Conservation (phyloP, 2,888 invertebrate species). For the Clepsis dumicolana region DNA sequence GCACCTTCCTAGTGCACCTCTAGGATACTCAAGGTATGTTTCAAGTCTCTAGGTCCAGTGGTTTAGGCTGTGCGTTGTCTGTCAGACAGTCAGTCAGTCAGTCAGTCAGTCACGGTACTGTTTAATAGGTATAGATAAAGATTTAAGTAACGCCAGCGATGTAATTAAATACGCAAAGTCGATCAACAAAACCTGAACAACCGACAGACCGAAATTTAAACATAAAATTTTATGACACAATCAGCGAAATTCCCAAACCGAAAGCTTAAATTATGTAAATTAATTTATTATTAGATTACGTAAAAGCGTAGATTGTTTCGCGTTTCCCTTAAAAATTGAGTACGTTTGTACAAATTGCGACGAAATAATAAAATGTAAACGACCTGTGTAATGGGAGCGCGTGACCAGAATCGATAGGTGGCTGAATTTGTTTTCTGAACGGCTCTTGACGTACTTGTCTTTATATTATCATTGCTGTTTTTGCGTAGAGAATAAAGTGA, state of each 20-base stretch:
- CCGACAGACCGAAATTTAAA: constrained; percentile 17
- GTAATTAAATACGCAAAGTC: not conserved
- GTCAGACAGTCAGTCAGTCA: too few species aligned
- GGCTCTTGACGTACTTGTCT: not conserved
- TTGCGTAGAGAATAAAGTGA: too few species aligned
- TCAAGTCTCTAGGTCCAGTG: too few species aligned
- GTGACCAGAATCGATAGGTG: constrained; percentile 22
- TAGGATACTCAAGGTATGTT: too few species aligned
- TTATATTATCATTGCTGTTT: too few species aligned
- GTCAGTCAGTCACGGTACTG: too few species aligned
- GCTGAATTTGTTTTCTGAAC: constrained; percentile 14
- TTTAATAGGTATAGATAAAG: too few species aligned
- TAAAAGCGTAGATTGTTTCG: constrained; percentile 12
- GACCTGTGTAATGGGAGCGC: constrained; percentile 25
- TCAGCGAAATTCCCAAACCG: constrained; percentile 26
- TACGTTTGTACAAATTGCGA: constrained; percentile 20
- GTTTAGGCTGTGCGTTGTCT: too few species aligned
- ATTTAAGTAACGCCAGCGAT: too few species aligned
- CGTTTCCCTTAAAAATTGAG: constrained; percentile 20
- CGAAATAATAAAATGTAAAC: constrained; percentile 38
- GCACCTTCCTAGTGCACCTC: too few species aligned
- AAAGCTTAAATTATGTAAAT: constrained; percentile 29
- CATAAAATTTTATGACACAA: constrained; percentile 32
- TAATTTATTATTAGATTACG: constrained; percentile 35
- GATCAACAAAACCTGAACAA: constrained; percentile 2